Percentiles rank a stretch among this genome's conserved stretches.
Conservation (phyloP, 1,140 invertebrate species). For the Caerostris extrusa region DNA sequence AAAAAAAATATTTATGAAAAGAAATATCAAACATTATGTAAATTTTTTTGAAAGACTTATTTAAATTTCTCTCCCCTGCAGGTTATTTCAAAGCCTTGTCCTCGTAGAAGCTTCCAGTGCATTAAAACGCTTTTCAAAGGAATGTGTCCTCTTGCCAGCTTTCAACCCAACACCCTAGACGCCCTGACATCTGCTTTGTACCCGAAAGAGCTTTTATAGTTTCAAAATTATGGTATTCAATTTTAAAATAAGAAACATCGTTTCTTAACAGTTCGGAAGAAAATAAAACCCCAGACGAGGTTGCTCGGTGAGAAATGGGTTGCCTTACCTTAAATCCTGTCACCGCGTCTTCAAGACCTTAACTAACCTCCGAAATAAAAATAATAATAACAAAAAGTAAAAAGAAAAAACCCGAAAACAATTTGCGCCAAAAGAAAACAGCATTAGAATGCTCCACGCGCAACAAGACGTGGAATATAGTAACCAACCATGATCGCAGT, state of each 20-base stretch:
- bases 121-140: background rate
- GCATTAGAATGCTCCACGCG: constrained; percentile 27
- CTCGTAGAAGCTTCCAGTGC: background rate
- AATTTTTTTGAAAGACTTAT: background rate
- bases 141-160: background rate
- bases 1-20: background rate
- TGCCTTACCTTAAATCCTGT: constrained; percentile 49
- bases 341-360: constrained; percentile 55
- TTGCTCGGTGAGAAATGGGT: constrained; percentile 45
- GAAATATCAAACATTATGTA: background rate
- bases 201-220: background rate
- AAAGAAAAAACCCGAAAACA: constrained; percentile 17
- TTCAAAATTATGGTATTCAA: constrained; percentile 49
- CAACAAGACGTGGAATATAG: background rate
- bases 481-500: background rate
- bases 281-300: background rate
- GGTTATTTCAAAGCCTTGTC: background rate
- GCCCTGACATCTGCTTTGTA: background rate
- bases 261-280: constrained; percentile 33
- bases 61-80: background rate
- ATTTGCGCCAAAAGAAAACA: constrained; percentile 35
- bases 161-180: background rate
- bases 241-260: constrained; percentile 43
- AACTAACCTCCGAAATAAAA: constrained; percentile 58
- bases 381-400: constrained; percentile 36